Conservation (phyloP, 2,888 invertebrate species). For the Noctua janthina region DNA sequence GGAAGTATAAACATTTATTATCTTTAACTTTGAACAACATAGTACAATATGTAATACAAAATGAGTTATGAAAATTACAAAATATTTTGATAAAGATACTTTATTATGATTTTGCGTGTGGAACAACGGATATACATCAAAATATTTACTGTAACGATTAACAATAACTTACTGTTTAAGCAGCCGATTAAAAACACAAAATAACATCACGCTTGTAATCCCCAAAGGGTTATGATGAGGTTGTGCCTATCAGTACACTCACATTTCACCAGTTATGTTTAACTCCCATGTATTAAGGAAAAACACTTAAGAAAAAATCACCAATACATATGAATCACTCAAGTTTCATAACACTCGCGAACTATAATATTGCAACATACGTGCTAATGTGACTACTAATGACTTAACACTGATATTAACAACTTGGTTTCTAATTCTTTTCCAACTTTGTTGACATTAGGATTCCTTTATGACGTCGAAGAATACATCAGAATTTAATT, state of each 20-base stretch:
- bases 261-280: not conserved
- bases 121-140: not conserved
- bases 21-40: not conserved
- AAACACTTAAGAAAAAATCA: not conserved
- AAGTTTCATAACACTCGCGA: not conserved
- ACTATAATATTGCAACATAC: not conserved
- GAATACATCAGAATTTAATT: not conserved
- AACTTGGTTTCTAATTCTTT: conserved; percentile 11
- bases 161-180: not conserved
- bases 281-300: not conserved
- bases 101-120: not conserved
- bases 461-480: not conserved
- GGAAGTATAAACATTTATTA: not conserved
- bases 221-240: not conserved
- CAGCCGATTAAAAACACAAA: not conserved
- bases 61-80: not conserved
- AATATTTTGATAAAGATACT: not conserved
- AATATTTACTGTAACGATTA: not conserved
- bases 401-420: conserved; percentile 11
- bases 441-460: not conserved
- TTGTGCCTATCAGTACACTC: not conserved
- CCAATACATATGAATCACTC: not conserved
- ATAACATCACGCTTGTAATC: too few relatives aligned
- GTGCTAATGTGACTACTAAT: conserved; percentile 7
- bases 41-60: not conserved